phyloP scores from a whole-genome alignment of 2,888 invertebrate species.

The Cenopis cana region DNA sequence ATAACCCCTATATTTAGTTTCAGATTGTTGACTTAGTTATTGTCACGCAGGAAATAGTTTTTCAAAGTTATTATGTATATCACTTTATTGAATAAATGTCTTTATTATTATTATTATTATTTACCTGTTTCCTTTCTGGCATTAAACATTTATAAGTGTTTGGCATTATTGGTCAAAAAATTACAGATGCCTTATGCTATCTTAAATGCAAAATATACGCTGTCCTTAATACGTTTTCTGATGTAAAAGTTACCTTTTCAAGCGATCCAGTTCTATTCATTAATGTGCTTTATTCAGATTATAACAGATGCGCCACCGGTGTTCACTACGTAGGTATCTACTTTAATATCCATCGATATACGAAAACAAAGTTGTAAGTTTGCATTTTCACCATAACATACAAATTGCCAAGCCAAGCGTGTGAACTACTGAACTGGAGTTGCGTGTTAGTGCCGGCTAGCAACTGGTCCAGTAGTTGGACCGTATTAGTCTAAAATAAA shows the following conservation, averaged over 20 bases:
- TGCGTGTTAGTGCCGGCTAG: constrained; percentile 74
- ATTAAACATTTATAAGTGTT: background rate
- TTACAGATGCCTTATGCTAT: too few relatives aligned
- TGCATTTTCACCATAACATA: constrained; percentile 66
- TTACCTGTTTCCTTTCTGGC: too few relatives aligned
- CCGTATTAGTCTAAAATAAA: constrained; percentile 63
- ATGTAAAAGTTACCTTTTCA: background rate
- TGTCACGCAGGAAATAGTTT: background rate
- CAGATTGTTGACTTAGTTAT: constrained; percentile 13
- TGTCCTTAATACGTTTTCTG: background rate
- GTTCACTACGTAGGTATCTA: background rate
- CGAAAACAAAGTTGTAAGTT: constrained; percentile 48
- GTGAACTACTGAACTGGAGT: constrained; percentile 74
- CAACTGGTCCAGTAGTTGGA: constrained; percentile 57
- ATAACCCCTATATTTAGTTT: constrained; percentile 32
- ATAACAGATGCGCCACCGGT: background rate
- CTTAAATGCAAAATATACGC: too few relatives aligned
- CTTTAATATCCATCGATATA: background rate
- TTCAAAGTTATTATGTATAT: too few relatives aligned
- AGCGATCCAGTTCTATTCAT: background rate
- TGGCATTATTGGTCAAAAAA: background rate
- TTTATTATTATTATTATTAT: too few relatives aligned
- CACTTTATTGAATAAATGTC: too few relatives aligned
- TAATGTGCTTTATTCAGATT: background rate
- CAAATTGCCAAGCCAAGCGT: constrained; percentile 72